Evolutionary conservation across 2,888 invertebrate genomes (phyloP), one percentile per base, ranked within the genome.

Genomic region (Acrocyrtus sp.): DNA sequence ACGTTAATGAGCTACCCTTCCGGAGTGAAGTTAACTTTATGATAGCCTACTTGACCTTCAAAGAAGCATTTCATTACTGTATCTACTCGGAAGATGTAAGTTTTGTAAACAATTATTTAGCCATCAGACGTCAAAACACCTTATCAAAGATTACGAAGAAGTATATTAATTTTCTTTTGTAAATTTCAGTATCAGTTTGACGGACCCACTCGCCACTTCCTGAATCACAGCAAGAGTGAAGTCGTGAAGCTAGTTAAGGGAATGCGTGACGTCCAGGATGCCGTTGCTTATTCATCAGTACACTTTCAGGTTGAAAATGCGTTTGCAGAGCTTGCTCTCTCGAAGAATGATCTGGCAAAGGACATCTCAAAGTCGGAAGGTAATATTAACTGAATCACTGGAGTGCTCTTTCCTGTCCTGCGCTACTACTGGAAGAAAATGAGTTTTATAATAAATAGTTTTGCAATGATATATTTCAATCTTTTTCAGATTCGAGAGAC

Each of bases 241-340:
- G 63, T 68, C 0, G 65, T 72, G 5, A 21, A 24, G 0, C 34
- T 72, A 17, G 72, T 60, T 0, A 43, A 39, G 2, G 43, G 50
- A 26, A 77, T 77, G 74, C 51, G 72, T 6, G 57, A 74, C 24
- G 22, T 27, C 5, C 76, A 77, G 47, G 74, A 77, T 57, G 60
- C 60, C 4, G 22, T 74, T 5, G 67, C 72, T 0, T 69, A 65
- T 26, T 72, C 72, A 3, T 26, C 58, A 0, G 19, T 53, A 19
- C 65, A 65, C 34, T 3, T 17, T 2, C 10, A 19, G 0, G 24
- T 26, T 12, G 58, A 65, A 15, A 24, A 27, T 10, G 1, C 24
- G 1, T 65, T 72, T 17, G 3, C 22, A 6, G 22, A 2, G 2
- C 24, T 65, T 17, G 12, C 50, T 8, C n/a, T 12, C 10, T 19